These are phyloP conservation scores for Belonocnema kinseyi DNA, from an alignment of 1,140 invertebrate genomes.

Conservation along the genomic window DNA sequence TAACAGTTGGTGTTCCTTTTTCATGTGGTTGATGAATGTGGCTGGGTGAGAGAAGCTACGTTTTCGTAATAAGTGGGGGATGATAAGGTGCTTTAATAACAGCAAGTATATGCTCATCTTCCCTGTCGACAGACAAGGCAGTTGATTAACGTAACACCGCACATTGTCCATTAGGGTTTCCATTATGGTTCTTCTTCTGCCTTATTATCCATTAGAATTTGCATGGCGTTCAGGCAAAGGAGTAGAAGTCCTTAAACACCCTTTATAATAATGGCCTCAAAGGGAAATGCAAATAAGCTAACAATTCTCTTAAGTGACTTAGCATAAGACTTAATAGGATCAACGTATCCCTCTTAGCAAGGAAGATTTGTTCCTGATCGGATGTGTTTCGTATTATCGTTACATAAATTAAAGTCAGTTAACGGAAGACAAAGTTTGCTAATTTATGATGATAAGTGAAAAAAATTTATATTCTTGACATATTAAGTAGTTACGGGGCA, in stretches of 20 bases:
- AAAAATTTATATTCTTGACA: no score
- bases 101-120: slow-evolving; percentile 30
- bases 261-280: slow-evolving; percentile 15
- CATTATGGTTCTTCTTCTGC: slow-evolving; percentile 24
- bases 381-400: background rate
- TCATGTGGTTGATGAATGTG: slow-evolving; percentile 27
- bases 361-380: background rate
- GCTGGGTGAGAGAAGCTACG: slow-evolving; percentile 7
- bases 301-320: slow-evolving; percentile 23
- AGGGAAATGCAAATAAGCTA: slow-evolving; percentile 28
- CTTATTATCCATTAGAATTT: slow-evolving; percentile 28
- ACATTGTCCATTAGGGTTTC: slow-evolving; percentile 30
- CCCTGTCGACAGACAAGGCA: slow-evolving; percentile 24
- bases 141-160: slow-evolving; percentile 29
- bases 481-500: no score
- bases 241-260: slow-evolving; percentile 28
- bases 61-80: slow-evolving; percentile 23
- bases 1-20: slow-evolving; percentile 20
- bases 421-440: no score
- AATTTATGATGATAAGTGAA: no score
- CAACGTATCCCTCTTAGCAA: background rate
- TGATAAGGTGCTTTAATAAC: slow-evolving; percentile 31
- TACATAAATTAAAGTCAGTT: no score
- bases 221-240: slow-evolving; percentile 4
- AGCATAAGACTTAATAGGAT: slow-evolving; percentile 4